A percentile compares a stretch with the other conserved stretches of the same genome.
Conservation (phyloP, 2,888 invertebrate genomes). For the Biston betularia region DNA sequence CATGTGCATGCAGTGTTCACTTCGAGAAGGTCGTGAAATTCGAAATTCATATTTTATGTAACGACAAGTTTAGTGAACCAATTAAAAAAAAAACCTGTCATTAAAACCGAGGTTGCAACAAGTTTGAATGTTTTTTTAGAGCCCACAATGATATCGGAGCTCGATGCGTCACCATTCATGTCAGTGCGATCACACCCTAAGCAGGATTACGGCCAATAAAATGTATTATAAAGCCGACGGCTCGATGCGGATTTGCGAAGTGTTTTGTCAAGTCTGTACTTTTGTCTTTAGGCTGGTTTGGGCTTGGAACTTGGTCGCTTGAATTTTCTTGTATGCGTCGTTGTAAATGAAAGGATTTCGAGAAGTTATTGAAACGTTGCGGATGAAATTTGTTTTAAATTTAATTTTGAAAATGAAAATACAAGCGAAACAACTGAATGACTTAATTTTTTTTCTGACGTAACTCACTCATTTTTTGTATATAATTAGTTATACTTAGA, state of each 20-base stretch:
- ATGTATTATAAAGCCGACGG: conserved; percentile 50
- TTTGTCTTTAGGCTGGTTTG: conserved; percentile 22
- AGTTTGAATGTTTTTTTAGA: too few relatives aligned
- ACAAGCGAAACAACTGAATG: background rate
- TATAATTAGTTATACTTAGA: too few relatives aligned
- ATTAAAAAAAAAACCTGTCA: too few relatives aligned
- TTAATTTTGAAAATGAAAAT: conserved; percentile 2
- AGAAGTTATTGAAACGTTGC: conserved; percentile 17
- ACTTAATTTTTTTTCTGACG: background rate
- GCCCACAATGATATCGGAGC: too few relatives aligned
- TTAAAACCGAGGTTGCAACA: too few relatives aligned
- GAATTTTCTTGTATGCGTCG: conserved; percentile 28
- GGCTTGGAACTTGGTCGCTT: conserved; percentile 24
- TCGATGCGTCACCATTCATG: background rate
- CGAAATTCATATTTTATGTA: too few relatives aligned
- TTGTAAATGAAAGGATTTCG: conserved; percentile 24
- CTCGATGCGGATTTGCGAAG: conserved; percentile 45
- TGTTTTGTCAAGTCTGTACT: conserved; percentile 41
- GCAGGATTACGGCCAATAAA: conserved; percentile 53
- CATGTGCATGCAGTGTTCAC: too few relatives aligned
- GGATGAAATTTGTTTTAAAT: conserved; percentile 11
- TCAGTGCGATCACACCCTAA: conserved; percentile 19
- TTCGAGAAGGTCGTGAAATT: too few relatives aligned
- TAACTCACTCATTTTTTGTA: too few relatives aligned
- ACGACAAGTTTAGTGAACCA: too few relatives aligned